phyloP scores from a whole-genome alignment of 2,888 invertebrate species.

The Leucoptera coffeella region DNA sequence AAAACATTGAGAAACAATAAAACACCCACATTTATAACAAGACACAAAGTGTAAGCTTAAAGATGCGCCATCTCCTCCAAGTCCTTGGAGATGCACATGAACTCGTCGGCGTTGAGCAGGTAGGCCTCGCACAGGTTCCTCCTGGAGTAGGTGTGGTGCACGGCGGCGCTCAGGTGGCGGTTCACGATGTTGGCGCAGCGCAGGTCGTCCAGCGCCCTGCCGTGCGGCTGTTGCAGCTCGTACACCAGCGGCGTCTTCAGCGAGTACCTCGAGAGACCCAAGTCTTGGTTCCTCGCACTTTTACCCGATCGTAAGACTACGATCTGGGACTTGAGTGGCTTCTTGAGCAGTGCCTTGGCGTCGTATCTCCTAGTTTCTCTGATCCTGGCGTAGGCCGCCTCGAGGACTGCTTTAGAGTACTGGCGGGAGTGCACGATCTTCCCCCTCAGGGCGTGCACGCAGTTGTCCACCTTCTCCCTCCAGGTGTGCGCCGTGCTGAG shows the following conservation, averaged over 20 bases:
- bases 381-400: constrained; percentile 4
- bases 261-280: constrained; percentile 3
- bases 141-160: constrained; percentile 3
- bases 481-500: constrained; percentile 2
- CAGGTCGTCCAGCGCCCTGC: constrained; percentile 4
- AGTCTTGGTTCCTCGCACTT: background rate
- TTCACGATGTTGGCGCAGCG: constrained; percentile 5
- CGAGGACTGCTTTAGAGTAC: constrained; percentile 4
- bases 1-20: too few species aligned
- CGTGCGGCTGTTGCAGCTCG: constrained; percentile 3
- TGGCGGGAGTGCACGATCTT: constrained; percentile 4
- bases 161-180: constrained; percentile 4
- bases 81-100: background rate
- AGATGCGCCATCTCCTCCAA: too few species aligned
- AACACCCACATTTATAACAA: too few species aligned
- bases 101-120: background rate
- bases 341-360: background rate
- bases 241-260: constrained; percentile 3
- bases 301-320: constrained; percentile 5
- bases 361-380: constrained; percentile 4
- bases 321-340: constrained; percentile 4
- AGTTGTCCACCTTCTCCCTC: constrained; percentile 1
- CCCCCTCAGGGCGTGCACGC: constrained; percentile 3
- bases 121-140: constrained; percentile 6
- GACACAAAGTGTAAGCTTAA: too few species aligned